phyloP scores from a whole-genome alignment of 2,797 vertebrate genomes.

The Nannoperca obscura region DNA sequence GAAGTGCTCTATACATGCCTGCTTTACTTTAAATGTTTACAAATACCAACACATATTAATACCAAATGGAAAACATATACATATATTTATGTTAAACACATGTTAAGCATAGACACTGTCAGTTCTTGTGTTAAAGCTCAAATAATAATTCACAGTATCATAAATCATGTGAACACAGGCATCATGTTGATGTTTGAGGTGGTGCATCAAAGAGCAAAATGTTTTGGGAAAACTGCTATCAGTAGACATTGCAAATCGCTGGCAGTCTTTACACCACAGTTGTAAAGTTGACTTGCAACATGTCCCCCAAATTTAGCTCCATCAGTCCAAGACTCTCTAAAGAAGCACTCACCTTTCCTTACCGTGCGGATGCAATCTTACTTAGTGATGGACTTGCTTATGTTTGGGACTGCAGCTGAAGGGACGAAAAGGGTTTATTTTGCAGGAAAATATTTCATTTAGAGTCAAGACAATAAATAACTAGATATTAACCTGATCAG shows the following conservation, averaged over 20 bases:
- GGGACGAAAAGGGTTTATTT: too few species aligned
- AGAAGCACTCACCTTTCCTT: neutral
- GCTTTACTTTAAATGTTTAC: neutral
- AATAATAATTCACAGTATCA: neutral
- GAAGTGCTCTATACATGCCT: neutral
- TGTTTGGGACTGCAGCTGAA: too few species aligned
- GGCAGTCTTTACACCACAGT: neutral
- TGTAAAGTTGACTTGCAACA: neutral
- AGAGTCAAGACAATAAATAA: neutral
- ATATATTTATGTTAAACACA: neutral
- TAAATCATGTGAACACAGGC: neutral
- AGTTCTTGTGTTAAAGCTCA: neutral
- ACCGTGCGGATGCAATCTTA: too few species aligned
- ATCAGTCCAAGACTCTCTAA: neutral
- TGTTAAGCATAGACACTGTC: neutral
- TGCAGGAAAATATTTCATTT: too few species aligned
- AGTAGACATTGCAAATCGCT: neutral
- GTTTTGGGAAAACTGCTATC: neutral
- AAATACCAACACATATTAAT: neutral
- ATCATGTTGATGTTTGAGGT: neutral
- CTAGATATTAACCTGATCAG: neutral
- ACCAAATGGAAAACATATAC: neutral
- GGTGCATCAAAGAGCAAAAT: neutral
- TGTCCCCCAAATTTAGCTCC: neutral
- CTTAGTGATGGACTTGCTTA: too few species aligned